A percentile compares a stretch with the other conserved stretches of the same genome.
Evolutionary conservation across 2,888 invertebrate genomes (phyloP).

Genomic region (Calliphora vomitoria): DNA sequence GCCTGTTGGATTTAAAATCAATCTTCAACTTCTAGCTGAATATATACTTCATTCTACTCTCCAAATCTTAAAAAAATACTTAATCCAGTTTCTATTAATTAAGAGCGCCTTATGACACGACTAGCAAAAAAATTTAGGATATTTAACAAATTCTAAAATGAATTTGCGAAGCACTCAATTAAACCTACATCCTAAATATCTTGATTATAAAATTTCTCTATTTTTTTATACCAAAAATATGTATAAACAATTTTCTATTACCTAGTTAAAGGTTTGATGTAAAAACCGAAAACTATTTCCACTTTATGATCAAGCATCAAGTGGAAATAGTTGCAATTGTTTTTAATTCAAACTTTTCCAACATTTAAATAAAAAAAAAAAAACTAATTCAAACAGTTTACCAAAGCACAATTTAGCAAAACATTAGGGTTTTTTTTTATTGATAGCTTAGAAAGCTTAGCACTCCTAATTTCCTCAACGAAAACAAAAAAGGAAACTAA

Average conservation of each 20-base stretch:
- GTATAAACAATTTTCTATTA: not conserved
- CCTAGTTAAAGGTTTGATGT: not conserved
- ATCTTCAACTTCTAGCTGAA: no score
- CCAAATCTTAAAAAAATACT: no score
- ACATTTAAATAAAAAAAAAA: not conserved
- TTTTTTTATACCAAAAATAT: not conserved
- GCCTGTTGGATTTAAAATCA: no score
- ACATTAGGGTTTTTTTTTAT: not conserved
- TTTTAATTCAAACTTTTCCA: conserved; percentile 29
- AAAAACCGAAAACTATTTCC: conserved; percentile 63
- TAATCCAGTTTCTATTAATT: no score
- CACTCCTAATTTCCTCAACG: conserved; percentile 71
- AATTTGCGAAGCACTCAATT: no score
- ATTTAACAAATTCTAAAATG: no score
- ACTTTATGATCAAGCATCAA: conserved; percentile 53
- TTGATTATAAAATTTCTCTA: no score
- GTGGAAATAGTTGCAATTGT: conserved; percentile 49
- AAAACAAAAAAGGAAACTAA: conserved; percentile 17
- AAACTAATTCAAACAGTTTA: not conserved
- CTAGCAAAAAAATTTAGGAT: no score
- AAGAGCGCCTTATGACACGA: no score
- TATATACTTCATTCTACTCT: no score
- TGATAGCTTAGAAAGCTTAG: conserved; percentile 12
- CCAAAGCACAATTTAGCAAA: conserved; percentile 51
- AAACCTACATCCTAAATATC: no score